A percentile compares a stretch with the other conserved stretches of the same genome.
phyloP scores from a whole-genome alignment of 2,797 vertebrate species.

The Pachyuromys duprasi region DNA sequence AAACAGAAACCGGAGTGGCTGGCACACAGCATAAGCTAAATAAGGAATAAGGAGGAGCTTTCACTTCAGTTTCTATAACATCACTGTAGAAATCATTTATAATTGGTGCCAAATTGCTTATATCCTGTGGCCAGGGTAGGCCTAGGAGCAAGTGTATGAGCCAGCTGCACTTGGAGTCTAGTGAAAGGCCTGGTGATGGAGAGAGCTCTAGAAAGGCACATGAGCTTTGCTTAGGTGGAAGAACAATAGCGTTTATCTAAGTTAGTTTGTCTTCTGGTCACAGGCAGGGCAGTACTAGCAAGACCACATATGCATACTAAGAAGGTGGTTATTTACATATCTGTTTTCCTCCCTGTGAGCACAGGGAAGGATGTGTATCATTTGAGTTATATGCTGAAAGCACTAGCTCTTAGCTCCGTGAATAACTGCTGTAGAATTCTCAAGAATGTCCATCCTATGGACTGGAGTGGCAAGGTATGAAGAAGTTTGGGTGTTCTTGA shows the following conservation, averaged over 20 bases:
- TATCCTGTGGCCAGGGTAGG: not conserved
- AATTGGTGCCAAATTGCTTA: not conserved
- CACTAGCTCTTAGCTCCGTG: not conserved
- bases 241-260: not conserved
- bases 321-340: not conserved
- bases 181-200: not conserved
- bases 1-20: not conserved
- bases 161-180: not conserved
- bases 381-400: conserved; percentile 34
- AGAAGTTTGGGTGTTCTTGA: not conserved
- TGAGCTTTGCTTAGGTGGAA: not conserved
- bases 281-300: not conserved
- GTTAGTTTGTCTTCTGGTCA: not conserved
- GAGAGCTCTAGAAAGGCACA: not conserved
- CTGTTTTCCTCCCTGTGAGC: not conserved
- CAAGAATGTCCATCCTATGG: not conserved
- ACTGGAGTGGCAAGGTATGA: not conserved
- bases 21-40: not conserved
- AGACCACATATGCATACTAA: not conserved
- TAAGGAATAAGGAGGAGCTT: not conserved
- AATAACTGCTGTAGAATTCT: not conserved
- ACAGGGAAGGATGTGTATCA: not conserved
- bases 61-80: not conserved
- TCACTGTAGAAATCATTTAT: not conserved
- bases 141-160: not conserved